phyloP scores from a whole-genome alignment of 2,113 vertebrate species.

The Riparia riparia region DNA sequence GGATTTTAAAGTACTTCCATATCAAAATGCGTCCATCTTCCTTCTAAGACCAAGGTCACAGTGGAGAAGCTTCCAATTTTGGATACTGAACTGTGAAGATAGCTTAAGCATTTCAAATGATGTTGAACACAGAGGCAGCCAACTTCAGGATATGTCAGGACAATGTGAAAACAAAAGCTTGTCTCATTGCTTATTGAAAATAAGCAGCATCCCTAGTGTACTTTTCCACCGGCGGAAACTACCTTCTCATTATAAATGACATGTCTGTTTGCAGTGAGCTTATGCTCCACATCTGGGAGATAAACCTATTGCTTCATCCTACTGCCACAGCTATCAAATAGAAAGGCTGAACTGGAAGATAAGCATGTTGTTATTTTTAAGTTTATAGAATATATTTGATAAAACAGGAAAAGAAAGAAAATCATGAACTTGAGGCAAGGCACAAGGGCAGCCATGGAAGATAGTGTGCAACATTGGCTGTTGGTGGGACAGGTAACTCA shows the following conservation, averaged over 20 bases:
- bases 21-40: not conserved
- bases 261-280: not conserved
- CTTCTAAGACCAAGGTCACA: not conserved
- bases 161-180: not conserved
- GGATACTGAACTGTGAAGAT: not conserved
- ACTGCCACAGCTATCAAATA: not conserved
- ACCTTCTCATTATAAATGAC: not conserved
- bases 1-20: not conserved
- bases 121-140: not conserved
- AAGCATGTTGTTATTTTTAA: not conserved
- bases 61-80: not conserved
- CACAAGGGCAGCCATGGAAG: not conserved
- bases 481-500: not conserved
- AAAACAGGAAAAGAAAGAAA: not conserved
- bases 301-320: not conserved
- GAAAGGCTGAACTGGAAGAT: not conserved
- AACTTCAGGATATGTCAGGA: not conserved
- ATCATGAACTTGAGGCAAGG: not conserved
- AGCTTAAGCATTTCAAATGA: not conserved
- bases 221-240: not conserved
- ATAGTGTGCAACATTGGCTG: accelerated
- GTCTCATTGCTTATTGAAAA: not conserved
- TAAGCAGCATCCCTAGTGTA: not conserved
- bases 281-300: not conserved
- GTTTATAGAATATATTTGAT: not conserved